Conservation (phyloP, 2,888 invertebrate species). For the Acrobasis consociella region DNA sequence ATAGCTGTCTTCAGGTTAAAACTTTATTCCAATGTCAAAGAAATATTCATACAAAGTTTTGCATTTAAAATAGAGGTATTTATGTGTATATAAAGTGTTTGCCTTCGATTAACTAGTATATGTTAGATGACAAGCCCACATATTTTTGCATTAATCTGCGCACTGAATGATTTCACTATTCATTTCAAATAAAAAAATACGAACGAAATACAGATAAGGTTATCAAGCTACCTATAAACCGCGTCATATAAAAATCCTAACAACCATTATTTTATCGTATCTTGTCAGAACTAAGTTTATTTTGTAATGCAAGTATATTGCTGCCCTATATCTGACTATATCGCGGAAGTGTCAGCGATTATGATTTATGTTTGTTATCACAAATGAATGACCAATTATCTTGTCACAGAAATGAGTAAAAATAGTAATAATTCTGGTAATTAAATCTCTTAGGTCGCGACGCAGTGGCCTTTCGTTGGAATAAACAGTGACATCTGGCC, state of each 20-base stretch:
- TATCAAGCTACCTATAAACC: neutral
- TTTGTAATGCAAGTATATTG: conserved; percentile 3
- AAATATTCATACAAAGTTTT: too few species aligned
- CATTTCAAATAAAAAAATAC: neutral
- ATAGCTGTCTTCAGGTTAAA: too few species aligned
- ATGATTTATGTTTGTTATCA: neutral
- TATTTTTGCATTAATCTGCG: too few species aligned
- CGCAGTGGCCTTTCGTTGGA: neutral
- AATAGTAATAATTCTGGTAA: conserved; percentile 18
- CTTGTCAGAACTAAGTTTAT: neutral
- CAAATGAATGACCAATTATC: neutral
- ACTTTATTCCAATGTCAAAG: too few species aligned
- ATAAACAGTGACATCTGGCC: neutral
- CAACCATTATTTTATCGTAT: neutral
- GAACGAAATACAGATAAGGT: neutral
- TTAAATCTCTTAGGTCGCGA: conserved; percentile 3
- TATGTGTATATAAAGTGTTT: too few species aligned
- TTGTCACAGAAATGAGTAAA: neutral
- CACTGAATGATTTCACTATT: neutral
- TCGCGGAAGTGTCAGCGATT: neutral
- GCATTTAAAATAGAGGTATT: too few species aligned
- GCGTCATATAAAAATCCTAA: neutral
- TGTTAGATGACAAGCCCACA: too few species aligned
- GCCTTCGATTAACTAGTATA: too few species aligned
- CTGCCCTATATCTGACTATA: neutral